Evolutionary conservation across 2,888 invertebrate species (phyloP), one percentile per base, ranked within the genome.

Genomic region (Drosophila siamana): DNA sequence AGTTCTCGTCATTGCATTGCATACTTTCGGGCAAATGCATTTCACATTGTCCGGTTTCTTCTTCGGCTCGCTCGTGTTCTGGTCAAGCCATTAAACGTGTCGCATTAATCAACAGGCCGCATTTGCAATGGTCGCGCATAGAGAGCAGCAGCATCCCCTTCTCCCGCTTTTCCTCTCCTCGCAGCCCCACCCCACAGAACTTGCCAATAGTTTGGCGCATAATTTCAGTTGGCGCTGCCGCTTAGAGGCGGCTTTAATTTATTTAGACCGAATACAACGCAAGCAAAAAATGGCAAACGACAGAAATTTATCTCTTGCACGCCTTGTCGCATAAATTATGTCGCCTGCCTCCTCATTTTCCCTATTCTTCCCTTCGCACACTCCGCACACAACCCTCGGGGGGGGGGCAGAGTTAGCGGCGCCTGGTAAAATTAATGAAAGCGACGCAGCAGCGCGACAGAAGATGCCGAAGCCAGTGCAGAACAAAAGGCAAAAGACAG

Each of bases 261-360:
- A 86, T 86, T 86, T 86, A 87, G 85, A 87, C 73, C 85, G 75
- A 81, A 84, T 73, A 87, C 80, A 71, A 80, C 78, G 85, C 85
- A 57, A 86, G 81, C 85, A 70, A 84, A 85, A 86, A 85, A 85
- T 84, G 81, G 86, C 84, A 86, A 86, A 79, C 76, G 84, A 83
- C 86, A 70, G 79, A 84, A 84, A 84, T 84, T 84, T 84, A 84
- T 84, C 86, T 86, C 74, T 69, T 59, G 84, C 73, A 78, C 79
- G 87, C 85, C 82, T 80, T 85, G 85, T 80, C 81, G 86, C 88
- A 86, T 87, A 86, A 86, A 86, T 86, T 86, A 87, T 85, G 79
- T 82, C 68, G 78, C 28, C 16, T 16, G 9, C 26, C 28, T 40
- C 44, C 4, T 0, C 4, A 2, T 2, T 16, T 16, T 6, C 1